phyloP scores from a whole-genome alignment of 2,888 invertebrate species.

The Clitarchus hookeri region DNA sequence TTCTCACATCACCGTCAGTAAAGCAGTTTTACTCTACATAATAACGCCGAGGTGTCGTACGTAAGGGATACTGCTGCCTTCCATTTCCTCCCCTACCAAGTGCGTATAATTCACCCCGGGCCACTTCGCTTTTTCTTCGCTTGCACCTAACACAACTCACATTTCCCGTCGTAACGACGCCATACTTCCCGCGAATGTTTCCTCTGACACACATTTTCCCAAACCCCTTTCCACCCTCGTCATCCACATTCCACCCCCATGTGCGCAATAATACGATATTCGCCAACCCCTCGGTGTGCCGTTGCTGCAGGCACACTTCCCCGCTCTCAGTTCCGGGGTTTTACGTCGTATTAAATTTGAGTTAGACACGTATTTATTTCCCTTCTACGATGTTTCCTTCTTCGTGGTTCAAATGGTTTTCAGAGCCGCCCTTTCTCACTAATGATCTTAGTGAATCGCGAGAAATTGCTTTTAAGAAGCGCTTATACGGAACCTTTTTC shows the following conservation, averaged over 20 bases:
- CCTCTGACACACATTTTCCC: constrained; percentile 9
- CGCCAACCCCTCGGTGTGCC: background rate
- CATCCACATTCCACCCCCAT: background rate
- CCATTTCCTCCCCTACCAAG: background rate
- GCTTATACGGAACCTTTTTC: too few relatives aligned
- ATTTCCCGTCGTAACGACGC: constrained; percentile 9
- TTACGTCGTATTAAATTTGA: background rate
- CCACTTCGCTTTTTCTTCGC: constrained; percentile 14
- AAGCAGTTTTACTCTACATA: background rate
- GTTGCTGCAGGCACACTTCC: background rate
- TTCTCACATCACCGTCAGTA: background rate
- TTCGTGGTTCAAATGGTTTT: background rate
- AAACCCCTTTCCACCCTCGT: background rate
- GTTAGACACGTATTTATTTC: background rate
- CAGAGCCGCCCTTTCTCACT: too few relatives aligned
- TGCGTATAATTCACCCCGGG: background rate
- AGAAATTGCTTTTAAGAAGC: too few relatives aligned
- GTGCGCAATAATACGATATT: constrained; percentile 2
- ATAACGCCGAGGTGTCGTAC: background rate
- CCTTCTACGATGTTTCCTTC: background rate
- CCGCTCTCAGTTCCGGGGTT: background rate
- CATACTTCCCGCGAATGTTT: constrained; percentile 2
- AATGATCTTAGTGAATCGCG: too few relatives aligned
- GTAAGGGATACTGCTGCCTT: background rate
- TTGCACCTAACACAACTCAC: constrained; percentile 3